phyloP scores from a whole-genome alignment of 2,888 invertebrate species.

The Eilema sororculum region DNA sequence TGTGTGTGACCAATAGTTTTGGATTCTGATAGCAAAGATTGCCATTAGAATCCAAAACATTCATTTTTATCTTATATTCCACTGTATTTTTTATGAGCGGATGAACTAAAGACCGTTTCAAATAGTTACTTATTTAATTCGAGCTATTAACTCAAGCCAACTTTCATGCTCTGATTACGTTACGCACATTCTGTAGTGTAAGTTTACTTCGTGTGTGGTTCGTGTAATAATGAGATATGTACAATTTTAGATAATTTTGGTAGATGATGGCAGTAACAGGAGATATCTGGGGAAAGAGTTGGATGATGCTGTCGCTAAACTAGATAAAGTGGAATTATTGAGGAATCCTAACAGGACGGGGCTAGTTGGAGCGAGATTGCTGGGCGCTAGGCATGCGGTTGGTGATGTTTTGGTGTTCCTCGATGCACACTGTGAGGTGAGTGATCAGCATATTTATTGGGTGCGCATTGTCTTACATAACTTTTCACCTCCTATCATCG shows the following conservation, averaged over 20 bases:
- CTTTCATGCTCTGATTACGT: neutral
- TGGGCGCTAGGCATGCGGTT: conserved; percentile 93
- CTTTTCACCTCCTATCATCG: too few relatives aligned
- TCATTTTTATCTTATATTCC: neutral
- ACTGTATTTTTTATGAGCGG: neutral
- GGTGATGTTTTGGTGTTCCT: conserved; percentile 96
- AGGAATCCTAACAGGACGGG: conserved; percentile 94
- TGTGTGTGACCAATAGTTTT: neutral
- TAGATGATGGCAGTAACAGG: conserved; percentile 81
- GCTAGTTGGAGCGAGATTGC: conserved; percentile 94
- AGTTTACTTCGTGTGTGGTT: neutral
- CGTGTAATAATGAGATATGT: conserved; percentile 1
- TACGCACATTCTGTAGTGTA: neutral
- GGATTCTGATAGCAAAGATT: neutral
- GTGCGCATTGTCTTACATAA: too few relatives aligned
- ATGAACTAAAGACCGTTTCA: neutral
- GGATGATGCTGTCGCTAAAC: conserved; percentile 69
- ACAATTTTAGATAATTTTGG: conserved; percentile 76
- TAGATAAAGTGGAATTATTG: conserved; percentile 86
- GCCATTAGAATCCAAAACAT: too few relatives aligned
- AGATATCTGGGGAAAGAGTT: conserved; percentile 76
- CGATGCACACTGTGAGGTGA: conserved; percentile 98
- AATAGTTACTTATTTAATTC: neutral
- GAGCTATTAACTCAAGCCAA: neutral
- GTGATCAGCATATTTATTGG: conserved; percentile 56